Percentiles rank a stretch among this genome's conserved stretches.
Conservation (phyloP, 2,797 vertebrate species). For the Coluber constrictor region DNA sequence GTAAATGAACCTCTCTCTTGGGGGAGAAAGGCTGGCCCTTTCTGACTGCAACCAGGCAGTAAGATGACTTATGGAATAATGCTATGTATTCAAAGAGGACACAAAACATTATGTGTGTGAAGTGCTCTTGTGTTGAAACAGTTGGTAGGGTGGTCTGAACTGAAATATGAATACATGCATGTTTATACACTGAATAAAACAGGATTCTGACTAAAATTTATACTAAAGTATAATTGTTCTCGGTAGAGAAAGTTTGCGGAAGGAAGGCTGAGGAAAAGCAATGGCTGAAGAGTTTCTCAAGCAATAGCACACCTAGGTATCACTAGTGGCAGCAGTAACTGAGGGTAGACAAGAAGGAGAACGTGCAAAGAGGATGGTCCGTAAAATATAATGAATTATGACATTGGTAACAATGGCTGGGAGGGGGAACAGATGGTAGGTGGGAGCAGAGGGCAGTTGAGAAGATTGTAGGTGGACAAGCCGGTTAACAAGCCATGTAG, state of each 20-base stretch:
- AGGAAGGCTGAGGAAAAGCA: not conserved
- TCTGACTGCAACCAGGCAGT: not conserved
- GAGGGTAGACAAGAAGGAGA: not conserved
- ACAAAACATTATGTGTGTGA: not conserved
- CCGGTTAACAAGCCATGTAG: not conserved
- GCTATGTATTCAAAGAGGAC: not conserved
- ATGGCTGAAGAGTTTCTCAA: not conserved
- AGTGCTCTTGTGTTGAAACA: not conserved
- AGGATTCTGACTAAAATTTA: not conserved
- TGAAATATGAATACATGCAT: not conserved
- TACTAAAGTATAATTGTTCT: not conserved
- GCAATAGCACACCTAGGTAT: not conserved
- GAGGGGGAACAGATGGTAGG: not conserved
- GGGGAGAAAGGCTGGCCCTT: too few relatives aligned
- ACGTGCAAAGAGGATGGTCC: not conserved
- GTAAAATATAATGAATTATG: not conserved
- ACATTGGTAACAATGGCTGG: not conserved
- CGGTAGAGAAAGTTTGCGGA: not conserved
- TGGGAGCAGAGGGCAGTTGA: not conserved
- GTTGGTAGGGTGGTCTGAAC: not conserved
- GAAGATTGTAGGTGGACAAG: not conserved
- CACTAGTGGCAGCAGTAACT: not conserved
- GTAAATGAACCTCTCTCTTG: not conserved
- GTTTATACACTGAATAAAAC: not conserved
- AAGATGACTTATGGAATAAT: not conserved